phyloP scores from a whole-genome alignment of 2,113 vertebrate species.

The Forbesichthys agassizii region DNA sequence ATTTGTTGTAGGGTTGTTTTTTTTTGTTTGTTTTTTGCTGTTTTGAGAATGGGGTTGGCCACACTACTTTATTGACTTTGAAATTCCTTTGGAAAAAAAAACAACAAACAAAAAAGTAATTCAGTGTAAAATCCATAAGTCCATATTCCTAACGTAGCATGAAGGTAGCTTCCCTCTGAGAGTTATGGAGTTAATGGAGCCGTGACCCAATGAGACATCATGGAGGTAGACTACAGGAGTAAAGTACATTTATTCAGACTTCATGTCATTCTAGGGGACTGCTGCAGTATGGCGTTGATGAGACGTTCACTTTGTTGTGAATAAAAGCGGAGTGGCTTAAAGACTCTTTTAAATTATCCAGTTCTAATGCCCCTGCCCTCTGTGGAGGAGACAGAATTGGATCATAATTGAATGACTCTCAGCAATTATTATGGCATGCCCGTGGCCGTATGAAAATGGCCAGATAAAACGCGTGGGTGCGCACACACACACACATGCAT shows the following conservation, averaged over 20 bases:
- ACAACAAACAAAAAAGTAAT: slow-evolving; percentile 35
- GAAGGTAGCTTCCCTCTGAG: slow-evolving; percentile 50
- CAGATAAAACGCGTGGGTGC: slow-evolving; percentile 26
- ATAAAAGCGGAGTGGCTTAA: slow-evolving; percentile 25
- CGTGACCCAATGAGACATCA: slow-evolving; percentile 45
- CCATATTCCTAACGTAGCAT: slow-evolving; percentile 59
- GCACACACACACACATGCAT: slow-evolving; percentile 5
- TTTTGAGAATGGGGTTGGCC: neutral
- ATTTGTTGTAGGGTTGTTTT: neutral
- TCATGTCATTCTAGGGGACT: slow-evolving; percentile 18
- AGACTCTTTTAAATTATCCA: slow-evolving; percentile 60
- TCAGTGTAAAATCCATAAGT: slow-evolving; percentile 58
- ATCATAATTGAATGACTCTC: slow-evolving; percentile 68
- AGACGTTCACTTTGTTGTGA: neutral
- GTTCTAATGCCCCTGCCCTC: slow-evolving; percentile 55
- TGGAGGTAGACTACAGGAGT: neutral
- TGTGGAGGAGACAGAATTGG: slow-evolving; percentile 58
- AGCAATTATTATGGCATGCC: slow-evolving; percentile 60
- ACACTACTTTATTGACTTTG: slow-evolving; percentile 19
- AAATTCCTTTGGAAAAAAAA: slow-evolving; percentile 1
- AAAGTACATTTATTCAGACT: slow-evolving; percentile 15
- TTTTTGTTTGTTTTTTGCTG: neutral
- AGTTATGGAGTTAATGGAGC: slow-evolving; percentile 59
- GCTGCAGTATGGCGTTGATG: slow-evolving; percentile 11
- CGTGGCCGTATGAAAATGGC: slow-evolving; percentile 52